These are phyloP conservation scores for Muscicapa comitata DNA, from an alignment of 2,797 vertebrate genomes.

Conservation along the genomic window DNA sequence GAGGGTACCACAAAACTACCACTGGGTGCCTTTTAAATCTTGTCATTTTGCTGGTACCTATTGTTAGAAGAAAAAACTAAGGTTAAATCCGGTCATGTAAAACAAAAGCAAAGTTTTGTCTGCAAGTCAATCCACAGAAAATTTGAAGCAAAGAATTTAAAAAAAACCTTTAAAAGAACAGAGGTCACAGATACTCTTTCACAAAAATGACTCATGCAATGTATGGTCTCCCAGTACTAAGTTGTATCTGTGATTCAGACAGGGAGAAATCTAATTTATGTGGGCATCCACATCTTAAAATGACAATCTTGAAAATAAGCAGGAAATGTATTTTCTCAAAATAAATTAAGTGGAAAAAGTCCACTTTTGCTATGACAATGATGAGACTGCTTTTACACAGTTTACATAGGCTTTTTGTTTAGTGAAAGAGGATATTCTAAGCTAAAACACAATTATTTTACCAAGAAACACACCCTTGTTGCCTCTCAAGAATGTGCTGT, in stretches of 20 bases:
- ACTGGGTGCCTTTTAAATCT: neutral
- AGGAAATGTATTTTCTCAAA: neutral
- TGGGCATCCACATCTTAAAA: neutral
- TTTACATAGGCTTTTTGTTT: neutral
- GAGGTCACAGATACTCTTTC: neutral
- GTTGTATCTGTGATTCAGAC: neutral
- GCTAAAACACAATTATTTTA: constrained; percentile 27
- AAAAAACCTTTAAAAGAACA: neutral
- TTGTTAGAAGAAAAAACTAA: neutral
- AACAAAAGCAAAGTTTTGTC: neutral
- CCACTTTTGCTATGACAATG: neutral
- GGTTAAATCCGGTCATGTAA: neutral
- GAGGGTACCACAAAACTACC: neutral
- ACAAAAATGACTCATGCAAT: neutral
- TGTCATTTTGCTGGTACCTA: neutral
- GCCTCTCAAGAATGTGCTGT: neutral
- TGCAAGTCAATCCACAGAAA: neutral
- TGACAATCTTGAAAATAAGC: neutral
- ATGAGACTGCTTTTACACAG: neutral
- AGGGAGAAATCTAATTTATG: neutral
- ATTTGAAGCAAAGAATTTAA: neutral
- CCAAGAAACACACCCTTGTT: neutral
- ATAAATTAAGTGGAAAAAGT: neutral
- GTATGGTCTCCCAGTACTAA: neutral
- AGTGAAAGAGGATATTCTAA: neutral